Evolutionary conservation across 2,888 invertebrate genomes (phyloP).

Genomic region (Scaptomyza reducta): DNA sequence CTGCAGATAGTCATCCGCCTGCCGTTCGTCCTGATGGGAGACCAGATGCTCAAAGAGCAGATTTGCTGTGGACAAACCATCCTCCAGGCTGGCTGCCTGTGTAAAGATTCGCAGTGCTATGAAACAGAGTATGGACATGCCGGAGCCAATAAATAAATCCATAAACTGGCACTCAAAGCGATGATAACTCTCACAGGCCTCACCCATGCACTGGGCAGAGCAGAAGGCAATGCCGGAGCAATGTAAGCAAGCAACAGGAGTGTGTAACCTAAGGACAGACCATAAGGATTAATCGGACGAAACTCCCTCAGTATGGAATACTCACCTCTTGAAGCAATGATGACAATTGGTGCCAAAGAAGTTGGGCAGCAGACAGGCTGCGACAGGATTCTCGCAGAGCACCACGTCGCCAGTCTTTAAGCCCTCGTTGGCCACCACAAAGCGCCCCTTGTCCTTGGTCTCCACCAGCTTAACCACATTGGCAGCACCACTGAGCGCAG

Average conservation of each 20-base stretch:
- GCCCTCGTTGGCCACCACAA: slow-evolving; percentile 87
- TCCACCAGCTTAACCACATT: slow-evolving; percentile 86
- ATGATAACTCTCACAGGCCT: slow-evolving; percentile 89
- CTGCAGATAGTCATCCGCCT: slow-evolving; percentile 89
- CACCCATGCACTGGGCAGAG: slow-evolving; percentile 87
- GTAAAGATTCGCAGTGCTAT: slow-evolving; percentile 92
- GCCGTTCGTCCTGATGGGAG: slow-evolving; percentile 87
- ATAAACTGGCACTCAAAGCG: slow-evolving; percentile 90
- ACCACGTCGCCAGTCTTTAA: slow-evolving; percentile 89
- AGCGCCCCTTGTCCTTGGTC: slow-evolving; percentile 88
- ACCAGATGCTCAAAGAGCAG: slow-evolving; percentile 88
- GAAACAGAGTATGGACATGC: slow-evolving; percentile 92
- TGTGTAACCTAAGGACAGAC: slow-evolving; percentile 84
- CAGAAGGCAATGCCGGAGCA: slow-evolving; percentile 93
- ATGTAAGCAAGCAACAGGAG: slow-evolving; percentile 89
- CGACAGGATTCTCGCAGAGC: slow-evolving; percentile 89
- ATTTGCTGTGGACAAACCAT: slow-evolving; percentile 83
- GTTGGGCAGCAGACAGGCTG: slow-evolving; percentile 89
- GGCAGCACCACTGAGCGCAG: slow-evolving; percentile 86
- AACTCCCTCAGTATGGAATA: not conserved
- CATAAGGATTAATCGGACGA: not conserved
- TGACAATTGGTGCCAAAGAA: slow-evolving; percentile 92
- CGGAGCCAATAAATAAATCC: slow-evolving; percentile 91
- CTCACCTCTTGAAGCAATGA: slow-evolving; percentile 90
- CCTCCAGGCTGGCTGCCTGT: slow-evolving; percentile 85